Evolutionary conservation across 2,797 vertebrate species (phyloP).

Genomic region (Siniperca undulata): DNA sequence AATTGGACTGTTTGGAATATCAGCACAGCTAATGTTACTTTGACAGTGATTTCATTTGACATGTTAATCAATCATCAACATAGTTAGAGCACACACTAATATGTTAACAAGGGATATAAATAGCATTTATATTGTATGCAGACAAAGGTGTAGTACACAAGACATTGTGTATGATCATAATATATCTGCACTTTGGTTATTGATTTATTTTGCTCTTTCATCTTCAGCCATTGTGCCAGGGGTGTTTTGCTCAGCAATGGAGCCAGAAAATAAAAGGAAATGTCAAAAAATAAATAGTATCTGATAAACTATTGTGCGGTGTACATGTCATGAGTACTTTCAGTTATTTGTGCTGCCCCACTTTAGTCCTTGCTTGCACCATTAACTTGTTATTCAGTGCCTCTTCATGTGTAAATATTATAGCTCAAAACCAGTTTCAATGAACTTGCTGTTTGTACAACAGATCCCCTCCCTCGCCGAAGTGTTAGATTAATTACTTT

Average conservation of each 20-base stretch:
- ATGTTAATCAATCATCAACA: slow-evolving; percentile 82
- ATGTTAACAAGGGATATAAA: slow-evolving; percentile 70
- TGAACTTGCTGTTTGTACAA: slow-evolving; percentile 78
- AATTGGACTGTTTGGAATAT: slow-evolving; percentile 79
- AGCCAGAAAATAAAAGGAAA: slow-evolving; percentile 44
- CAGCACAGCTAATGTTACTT: slow-evolving; percentile 61
- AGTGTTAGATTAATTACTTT: slow-evolving; percentile 86
- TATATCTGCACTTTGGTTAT: slow-evolving; percentile 49
- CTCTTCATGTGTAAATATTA: slow-evolving; percentile 79
- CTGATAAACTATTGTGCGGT: slow-evolving; percentile 51
- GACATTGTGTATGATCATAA: slow-evolving; percentile 35
- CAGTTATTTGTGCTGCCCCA: slow-evolving; percentile 45
- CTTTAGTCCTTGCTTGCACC: slow-evolving; percentile 54
- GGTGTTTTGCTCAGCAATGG: slow-evolving; percentile 19
- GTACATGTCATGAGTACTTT: slow-evolving; percentile 39
- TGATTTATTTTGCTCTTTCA: slow-evolving; percentile 54
- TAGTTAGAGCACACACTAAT: slow-evolving; percentile 52
- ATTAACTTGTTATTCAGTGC: slow-evolving; percentile 62
- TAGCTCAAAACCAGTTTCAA: slow-evolving; percentile 75
- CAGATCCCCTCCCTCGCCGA: slow-evolving; percentile 71
- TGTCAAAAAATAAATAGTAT: slow-evolving; percentile 41
- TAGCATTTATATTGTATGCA: slow-evolving; percentile 48
- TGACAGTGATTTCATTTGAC: slow-evolving; percentile 81
- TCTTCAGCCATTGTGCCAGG: slow-evolving; percentile 32
- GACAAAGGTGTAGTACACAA: slow-evolving; percentile 39